Conservation (phyloP, 1,140 invertebrate genomes). For the Hesperophylax magnus region DNA sequence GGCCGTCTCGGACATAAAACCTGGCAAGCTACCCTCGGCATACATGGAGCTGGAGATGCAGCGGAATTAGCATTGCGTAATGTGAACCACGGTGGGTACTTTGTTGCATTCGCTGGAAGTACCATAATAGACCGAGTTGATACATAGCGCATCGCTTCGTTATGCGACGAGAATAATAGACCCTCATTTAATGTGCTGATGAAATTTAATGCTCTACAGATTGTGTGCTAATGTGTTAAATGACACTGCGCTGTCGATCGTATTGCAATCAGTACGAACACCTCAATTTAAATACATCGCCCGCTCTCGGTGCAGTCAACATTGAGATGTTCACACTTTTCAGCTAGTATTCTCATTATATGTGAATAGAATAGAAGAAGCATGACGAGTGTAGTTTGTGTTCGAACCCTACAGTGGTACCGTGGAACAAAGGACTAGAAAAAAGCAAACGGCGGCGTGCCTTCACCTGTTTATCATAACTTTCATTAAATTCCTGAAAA, state of each 20-base stretch:
- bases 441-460: conserved; percentile 1
- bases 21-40: background rate
- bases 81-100: background rate
- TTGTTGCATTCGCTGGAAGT: background rate
- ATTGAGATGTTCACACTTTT: too few relatives aligned
- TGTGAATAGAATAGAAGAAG: too few relatives aligned
- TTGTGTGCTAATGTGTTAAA: background rate
- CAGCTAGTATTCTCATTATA: too few relatives aligned
- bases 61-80: conserved; percentile 11
- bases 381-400: too few relatives aligned
- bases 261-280: too few relatives aligned
- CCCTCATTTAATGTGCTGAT: background rate
- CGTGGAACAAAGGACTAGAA: conserved; percentile 25
- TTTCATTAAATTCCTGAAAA: conserved; percentile 40
- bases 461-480: conserved; percentile 21
- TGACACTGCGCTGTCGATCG: background rate
- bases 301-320: too few relatives aligned
- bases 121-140: background rate
- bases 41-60: background rate
- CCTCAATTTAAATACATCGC: too few relatives aligned
- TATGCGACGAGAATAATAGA: background rate
- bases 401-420: background rate
- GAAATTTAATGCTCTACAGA: conserved; percentile 4
- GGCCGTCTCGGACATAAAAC: background rate
- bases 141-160: background rate